Evolutionary conservation across 2,113 vertebrate genomes (phyloP).

Genomic region (Eulemur rufifrons): DNA sequence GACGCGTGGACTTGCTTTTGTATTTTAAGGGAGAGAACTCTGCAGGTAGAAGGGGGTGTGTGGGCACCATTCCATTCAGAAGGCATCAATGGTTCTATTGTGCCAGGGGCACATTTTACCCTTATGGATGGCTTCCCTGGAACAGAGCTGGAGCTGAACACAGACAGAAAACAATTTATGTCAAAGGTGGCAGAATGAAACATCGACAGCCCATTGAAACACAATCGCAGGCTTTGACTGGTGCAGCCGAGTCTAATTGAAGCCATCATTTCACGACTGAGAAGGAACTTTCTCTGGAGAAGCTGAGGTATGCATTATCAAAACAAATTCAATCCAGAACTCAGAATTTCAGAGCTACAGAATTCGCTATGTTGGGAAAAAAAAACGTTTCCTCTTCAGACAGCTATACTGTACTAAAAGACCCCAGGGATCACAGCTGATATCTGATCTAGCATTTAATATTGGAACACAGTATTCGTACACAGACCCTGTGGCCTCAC

Average conservation of each 20-base stretch:
- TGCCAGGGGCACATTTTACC: not conserved
- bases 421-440: not conserved
- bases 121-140: not conserved
- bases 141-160: conserved; percentile 39
- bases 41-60: not conserved
- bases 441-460: conserved; percentile 54
- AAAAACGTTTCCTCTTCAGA: conserved; percentile 37
- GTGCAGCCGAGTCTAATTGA: not conserved
- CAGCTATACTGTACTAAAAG: conserved; percentile 25
- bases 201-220: conserved; percentile 1
- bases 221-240: conserved; percentile 19
- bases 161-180: conserved; percentile 61
- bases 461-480: not conserved
- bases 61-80: not conserved
- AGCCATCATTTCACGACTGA: conserved; percentile 40
- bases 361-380: not conserved
- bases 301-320: conserved; percentile 63
- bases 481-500: not conserved
- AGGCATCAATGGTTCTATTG: not conserved
- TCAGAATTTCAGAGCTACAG: conserved; percentile 54
- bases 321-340: conserved; percentile 70
- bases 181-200: conserved; percentile 53
- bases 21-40: not conserved
- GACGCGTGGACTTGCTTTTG: not conserved
- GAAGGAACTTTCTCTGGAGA: conserved; percentile 64